Evolutionary conservation across 64 coral and sea anemone genomes (phyloP).

Genomic region (Montipora cactus): DNA sequence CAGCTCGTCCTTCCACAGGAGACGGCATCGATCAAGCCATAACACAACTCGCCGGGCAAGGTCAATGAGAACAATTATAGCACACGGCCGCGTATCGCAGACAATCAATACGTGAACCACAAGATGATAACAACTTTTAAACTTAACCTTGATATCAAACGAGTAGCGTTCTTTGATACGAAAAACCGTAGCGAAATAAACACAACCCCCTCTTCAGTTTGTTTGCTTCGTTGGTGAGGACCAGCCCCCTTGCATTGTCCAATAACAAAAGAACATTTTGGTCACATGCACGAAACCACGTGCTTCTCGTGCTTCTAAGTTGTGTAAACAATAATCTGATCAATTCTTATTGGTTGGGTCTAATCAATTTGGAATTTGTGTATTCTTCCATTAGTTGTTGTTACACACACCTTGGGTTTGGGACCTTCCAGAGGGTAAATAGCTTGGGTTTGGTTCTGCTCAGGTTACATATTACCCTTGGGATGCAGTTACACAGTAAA

Average conservation of each 20-base stretch:
- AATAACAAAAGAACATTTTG: background rate
- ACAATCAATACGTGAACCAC: background rate
- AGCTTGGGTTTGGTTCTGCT: too few relatives aligned
- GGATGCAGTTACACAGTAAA: too few relatives aligned
- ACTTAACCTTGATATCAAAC: background rate
- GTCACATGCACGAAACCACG: slow-evolving; percentile 28
- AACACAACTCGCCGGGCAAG: slow-evolving; percentile 3
- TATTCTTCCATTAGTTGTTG: too few relatives aligned
- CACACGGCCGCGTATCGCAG: slow-evolving; percentile 3
- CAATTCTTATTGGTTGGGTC: too few relatives aligned
- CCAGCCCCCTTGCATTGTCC: slow-evolving; percentile 1
- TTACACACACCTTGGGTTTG: too few relatives aligned
- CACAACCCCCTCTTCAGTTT: background rate
- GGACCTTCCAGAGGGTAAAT: too few relatives aligned
- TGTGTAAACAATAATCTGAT: too few relatives aligned
- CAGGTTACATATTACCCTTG: too few relatives aligned
- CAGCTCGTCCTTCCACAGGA: background rate
- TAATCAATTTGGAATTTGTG: too few relatives aligned
- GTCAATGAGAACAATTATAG: background rate
- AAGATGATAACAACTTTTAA: background rate
- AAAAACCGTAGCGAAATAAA: background rate
- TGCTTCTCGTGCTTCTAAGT: background rate
- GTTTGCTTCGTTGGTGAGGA: background rate
- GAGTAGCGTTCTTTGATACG: background rate
- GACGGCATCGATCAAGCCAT: slow-evolving; percentile 59